Conservation (phyloP, 2,888 invertebrate species). For the Hirtodrosophila alboralis region DNA sequence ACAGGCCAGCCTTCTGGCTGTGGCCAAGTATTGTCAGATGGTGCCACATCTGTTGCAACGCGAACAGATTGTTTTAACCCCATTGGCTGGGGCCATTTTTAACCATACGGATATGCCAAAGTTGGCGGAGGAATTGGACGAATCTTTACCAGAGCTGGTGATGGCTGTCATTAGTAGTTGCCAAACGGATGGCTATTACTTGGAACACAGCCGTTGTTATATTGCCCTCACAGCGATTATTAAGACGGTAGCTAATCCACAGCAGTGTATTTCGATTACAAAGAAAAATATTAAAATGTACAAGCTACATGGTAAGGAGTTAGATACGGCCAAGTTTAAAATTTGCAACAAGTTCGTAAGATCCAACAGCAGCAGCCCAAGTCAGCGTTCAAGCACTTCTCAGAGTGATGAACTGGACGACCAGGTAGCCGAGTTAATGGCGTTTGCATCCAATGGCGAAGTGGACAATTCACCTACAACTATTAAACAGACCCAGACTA, state of each 20-base stretch:
- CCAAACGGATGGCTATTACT: constrained; percentile 61
- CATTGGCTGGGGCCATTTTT: constrained; percentile 64
- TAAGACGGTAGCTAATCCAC: constrained; percentile 42
- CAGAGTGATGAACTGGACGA: constrained; percentile 19
- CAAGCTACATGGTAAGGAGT: constrained; percentile 40
- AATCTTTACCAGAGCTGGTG: constrained; percentile 43
- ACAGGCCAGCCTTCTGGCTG: constrained; percentile 68
- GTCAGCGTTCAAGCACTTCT: neutral
- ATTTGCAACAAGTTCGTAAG: constrained; percentile 28
- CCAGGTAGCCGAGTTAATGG: constrained; percentile 33
- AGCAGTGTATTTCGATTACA: constrained; percentile 36
- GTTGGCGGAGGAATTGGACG: constrained; percentile 40
- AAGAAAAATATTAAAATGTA: constrained; percentile 58
- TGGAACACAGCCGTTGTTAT: constrained; percentile 59
- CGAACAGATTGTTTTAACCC: constrained; percentile 52
- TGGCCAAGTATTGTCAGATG: constrained; percentile 62
- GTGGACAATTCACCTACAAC: neutral
- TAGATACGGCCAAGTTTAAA: constrained; percentile 40
- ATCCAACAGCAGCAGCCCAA: neutral
- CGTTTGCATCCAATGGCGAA: neutral
- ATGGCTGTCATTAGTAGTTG: constrained; percentile 62
- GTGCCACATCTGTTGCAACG: constrained; percentile 50
- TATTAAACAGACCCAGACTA: too few relatives aligned
- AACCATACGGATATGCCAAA: constrained; percentile 36
- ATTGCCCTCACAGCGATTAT: constrained; percentile 55